Evolutionary conservation across 2,888 invertebrate species (phyloP).

Genomic region (Loripinus fragilis): DNA sequence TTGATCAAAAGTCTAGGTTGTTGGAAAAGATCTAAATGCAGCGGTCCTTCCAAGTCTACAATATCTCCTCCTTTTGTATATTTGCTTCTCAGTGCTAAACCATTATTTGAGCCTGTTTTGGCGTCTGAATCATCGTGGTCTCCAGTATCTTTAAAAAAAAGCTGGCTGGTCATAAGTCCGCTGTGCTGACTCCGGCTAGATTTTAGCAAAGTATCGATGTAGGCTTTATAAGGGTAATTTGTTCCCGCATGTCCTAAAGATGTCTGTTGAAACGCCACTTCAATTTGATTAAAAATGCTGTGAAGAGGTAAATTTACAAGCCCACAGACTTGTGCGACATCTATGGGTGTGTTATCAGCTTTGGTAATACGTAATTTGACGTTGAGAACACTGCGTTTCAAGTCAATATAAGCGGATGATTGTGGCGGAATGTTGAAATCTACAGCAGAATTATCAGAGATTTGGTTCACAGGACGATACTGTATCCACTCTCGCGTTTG

Average conservation of each 20-base stretch:
- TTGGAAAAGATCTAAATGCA: background rate
- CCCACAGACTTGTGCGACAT: conserved; percentile 26
- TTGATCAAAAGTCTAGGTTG: conserved; percentile 20
- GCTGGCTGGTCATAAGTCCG: background rate
- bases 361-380: conserved; percentile 38
- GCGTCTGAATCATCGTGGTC: conserved; percentile 19
- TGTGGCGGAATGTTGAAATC: conserved; percentile 30
- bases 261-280: conserved; percentile 37
- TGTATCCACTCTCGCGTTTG: too few species aligned
- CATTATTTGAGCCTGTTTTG: conserved; percentile 36
- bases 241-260: conserved; percentile 18
- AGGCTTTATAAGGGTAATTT: conserved; percentile 10
- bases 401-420: conserved; percentile 30
- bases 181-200: background rate
- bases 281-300: conserved; percentile 43
- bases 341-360: conserved; percentile 13
- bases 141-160: background rate
- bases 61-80: background rate
- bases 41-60: background rate
- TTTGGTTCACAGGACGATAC: conserved; percentile 29
- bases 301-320: conserved; percentile 33
- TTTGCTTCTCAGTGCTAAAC: conserved; percentile 17
- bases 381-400: conserved; percentile 28
- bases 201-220: background rate
- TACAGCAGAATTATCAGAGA: conserved; percentile 21